Evolutionary conservation across 2,888 invertebrate species (phyloP).

Genomic region (Eremobia ochroleuca): DNA sequence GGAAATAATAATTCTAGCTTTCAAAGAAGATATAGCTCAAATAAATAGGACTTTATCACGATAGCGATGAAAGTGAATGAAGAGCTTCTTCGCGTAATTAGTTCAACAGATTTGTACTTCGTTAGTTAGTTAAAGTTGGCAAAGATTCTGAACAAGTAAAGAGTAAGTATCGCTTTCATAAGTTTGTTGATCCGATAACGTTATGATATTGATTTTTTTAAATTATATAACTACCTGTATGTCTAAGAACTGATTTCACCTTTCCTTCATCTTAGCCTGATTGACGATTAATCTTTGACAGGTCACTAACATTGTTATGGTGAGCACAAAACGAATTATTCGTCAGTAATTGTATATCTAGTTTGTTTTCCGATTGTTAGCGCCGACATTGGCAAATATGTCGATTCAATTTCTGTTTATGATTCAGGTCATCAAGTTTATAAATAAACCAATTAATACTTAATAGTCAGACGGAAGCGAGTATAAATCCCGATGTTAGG

Average conservation of each 20-base stretch:
- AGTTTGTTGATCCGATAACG: background rate
- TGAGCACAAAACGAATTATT: background rate
- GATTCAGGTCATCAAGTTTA: background rate
- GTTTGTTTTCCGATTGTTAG: background rate
- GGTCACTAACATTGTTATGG: slow-evolving; percentile 1
- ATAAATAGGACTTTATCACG: background rate
- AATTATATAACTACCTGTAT: no score
- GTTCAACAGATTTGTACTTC: background rate
- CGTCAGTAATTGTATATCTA: background rate
- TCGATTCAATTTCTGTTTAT: background rate
- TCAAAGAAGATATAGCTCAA: background rate
- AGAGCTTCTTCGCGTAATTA: background rate
- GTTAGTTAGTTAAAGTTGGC: background rate
- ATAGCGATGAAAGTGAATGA: background rate
- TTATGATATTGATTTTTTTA: background rate
- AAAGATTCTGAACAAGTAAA: background rate
- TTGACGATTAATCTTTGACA: background rate
- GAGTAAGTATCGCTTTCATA: background rate
- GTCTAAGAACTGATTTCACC: background rate
- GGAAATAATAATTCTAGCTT: background rate
- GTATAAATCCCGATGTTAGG: no score
- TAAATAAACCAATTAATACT: background rate
- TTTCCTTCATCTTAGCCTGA: background rate
- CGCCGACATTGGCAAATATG: background rate
- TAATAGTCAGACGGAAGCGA: background rate